These are phyloP conservation scores for Camponotus fellah DNA, from an alignment of 2,888 invertebrate species.

Conservation along the genomic window DNA sequence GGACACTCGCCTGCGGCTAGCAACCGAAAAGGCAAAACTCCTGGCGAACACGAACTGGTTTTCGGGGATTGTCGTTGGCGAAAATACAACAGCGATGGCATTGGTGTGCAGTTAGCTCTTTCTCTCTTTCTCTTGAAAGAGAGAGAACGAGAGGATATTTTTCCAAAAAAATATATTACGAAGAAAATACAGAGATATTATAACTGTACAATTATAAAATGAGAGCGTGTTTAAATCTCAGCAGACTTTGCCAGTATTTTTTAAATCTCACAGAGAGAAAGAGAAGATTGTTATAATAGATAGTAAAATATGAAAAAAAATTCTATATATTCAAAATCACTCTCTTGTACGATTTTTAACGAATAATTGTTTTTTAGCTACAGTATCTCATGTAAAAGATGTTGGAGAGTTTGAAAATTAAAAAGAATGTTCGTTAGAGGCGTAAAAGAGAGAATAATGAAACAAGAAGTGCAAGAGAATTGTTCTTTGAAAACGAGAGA, in stretches of 20 bases:
- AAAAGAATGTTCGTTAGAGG: neutral
- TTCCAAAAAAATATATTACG: constrained; percentile 2
- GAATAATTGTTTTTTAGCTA: neutral
- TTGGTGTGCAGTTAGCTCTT: neutral
- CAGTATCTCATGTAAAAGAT: neutral
- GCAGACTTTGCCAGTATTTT: too few species aligned
- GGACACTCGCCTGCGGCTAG: constrained; percentile 80
- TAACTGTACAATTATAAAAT: neutral
- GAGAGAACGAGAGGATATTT: neutral
- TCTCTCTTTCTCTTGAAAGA: neutral
- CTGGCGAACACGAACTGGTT: constrained; percentile 80
- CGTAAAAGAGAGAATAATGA: neutral
- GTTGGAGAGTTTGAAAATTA: neutral
- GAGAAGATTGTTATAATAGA: neutral
- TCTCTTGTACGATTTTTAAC: neutral
- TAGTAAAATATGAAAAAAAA: neutral
- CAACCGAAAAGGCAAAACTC: constrained; percentile 83
- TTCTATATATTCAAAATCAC: neutral
- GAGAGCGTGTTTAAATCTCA: neutral
- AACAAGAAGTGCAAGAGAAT: neutral
- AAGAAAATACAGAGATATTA: neutral
- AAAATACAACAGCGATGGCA: constrained; percentile 47
- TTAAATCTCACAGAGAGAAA: neutral
- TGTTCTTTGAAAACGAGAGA: neutral
- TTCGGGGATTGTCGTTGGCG: constrained; percentile 73